A percentile compares a stretch with the other conserved stretches of the same genome.
These are phyloP conservation scores for Protodeltote pygarga DNA, from an alignment of 2,888 invertebrate genomes.

Conservation along the genomic window DNA sequence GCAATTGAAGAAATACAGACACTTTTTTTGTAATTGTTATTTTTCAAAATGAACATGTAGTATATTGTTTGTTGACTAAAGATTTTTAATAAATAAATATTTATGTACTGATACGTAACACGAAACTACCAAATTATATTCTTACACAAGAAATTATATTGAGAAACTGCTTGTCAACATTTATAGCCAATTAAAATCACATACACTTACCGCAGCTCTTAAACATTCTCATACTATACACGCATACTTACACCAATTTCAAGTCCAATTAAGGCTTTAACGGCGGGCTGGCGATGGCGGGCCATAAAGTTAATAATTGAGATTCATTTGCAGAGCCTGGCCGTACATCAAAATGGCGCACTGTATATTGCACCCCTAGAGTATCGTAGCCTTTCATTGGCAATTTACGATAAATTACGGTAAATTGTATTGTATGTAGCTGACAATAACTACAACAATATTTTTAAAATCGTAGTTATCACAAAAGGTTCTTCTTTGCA, in stretches of 20 bases:
- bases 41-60: too few relatives aligned
- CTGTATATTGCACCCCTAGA: slow-evolving; percentile 10
- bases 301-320: slow-evolving; percentile 31
- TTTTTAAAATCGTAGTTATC: too few relatives aligned
- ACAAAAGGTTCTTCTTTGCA: too few relatives aligned
- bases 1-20: too few relatives aligned
- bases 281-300: slow-evolving; percentile 3
- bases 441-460: too few relatives aligned
- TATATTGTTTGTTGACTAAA: too few relatives aligned
- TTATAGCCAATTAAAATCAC: not conserved
- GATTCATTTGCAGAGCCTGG: slow-evolving; percentile 24
- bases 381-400: slow-evolving; percentile 6
- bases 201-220: not conserved
- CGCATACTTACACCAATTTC: slow-evolving; percentile 8
- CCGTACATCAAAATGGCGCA: slow-evolving; percentile 18
- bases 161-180: too few relatives aligned
- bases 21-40: too few relatives aligned
- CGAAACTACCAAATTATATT: not conserved
- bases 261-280: slow-evolving; percentile 21
- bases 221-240: not conserved
- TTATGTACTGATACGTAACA: not conserved
- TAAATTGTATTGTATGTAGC: not conserved
- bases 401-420: slow-evolving; percentile 2
- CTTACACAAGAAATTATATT: too few relatives aligned
- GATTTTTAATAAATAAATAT: too few relatives aligned